Conservation (phyloP, 2,797 vertebrate genomes). For the Takifugu ocellatus region DNA sequence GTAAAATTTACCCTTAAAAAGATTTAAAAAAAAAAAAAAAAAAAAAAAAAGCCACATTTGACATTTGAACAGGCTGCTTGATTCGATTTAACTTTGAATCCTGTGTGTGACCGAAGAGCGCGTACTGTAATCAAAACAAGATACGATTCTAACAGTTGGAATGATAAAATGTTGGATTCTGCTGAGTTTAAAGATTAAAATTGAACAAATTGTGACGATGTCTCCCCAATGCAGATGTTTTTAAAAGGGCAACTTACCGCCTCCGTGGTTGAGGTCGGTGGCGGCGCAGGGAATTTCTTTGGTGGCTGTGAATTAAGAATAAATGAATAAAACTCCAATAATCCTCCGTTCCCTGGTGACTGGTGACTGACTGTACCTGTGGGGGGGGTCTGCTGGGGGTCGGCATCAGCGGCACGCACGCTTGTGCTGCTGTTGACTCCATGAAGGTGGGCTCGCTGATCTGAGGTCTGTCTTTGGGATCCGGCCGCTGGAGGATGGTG, state of each 20-base stretch:
- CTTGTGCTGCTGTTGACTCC: conserved; percentile 46
- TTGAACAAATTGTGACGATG: too few relatives aligned
- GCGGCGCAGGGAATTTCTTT: conserved; percentile 14
- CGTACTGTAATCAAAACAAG: too few relatives aligned
- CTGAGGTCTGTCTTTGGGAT: conserved; percentile 12
- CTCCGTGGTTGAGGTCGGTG: conserved; percentile 11
- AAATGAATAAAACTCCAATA: background rate
- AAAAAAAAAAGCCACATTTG: too few relatives aligned
- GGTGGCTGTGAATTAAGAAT: conserved; percentile 45
- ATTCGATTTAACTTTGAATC: too few relatives aligned
- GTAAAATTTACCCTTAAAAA: too few relatives aligned
- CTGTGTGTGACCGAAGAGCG: too few relatives aligned
- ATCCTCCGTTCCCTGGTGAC: too few relatives aligned
- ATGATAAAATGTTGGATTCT: too few relatives aligned
- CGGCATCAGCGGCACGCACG: conserved; percentile 13
- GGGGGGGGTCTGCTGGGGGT: conserved; percentile 46
- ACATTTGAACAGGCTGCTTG: too few relatives aligned
- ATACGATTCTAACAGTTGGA: too few relatives aligned
- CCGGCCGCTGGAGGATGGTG: conserved; percentile 61
- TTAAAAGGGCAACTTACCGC: conserved; percentile 32
- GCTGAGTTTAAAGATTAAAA: too few relatives aligned
- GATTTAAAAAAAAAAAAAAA: too few relatives aligned
- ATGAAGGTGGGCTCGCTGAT: conserved; percentile 62
- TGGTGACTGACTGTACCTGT: conserved; percentile 52
- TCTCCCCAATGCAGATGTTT: background rate